phyloP scores from a whole-genome alignment of 2,888 invertebrate genomes.

The Tenthredo amoena region DNA sequence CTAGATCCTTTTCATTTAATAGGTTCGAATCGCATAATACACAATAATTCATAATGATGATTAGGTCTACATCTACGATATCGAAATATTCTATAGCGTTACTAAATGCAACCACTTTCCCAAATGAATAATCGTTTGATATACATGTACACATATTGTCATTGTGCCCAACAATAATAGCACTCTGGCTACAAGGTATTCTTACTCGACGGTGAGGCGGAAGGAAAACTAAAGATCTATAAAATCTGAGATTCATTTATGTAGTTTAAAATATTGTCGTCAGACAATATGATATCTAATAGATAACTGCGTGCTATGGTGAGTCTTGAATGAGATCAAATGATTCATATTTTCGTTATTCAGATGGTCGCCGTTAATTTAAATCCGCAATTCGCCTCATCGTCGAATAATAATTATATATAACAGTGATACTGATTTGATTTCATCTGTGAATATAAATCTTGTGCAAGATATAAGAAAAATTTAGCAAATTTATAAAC shows the following conservation, averaged over 20 bases:
- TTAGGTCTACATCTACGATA: conserved; percentile 15
- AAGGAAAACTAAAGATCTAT: background rate
- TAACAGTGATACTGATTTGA: background rate
- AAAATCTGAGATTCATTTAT: background rate
- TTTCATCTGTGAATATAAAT: conserved; percentile 24
- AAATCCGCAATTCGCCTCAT: background rate
- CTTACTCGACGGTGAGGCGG: background rate
- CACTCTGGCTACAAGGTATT: conserved; percentile 16
- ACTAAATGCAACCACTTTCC: conserved; percentile 7
- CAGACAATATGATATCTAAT: background rate
- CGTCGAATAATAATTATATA: conserved; percentile 18
- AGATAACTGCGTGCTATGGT: background rate
- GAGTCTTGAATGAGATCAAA: background rate
- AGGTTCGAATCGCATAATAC: background rate
- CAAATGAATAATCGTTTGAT: background rate
- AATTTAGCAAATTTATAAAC: background rate
- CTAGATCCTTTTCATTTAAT: conserved; percentile 5
- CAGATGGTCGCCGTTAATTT: too few species aligned
- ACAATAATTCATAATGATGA: conserved; percentile 16
- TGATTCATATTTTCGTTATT: background rate
- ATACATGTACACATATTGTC: conserved; percentile 30
- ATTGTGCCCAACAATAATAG: conserved; percentile 39
- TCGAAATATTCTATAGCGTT: conserved; percentile 25
- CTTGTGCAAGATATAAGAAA: conserved; percentile 37
- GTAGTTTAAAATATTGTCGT: background rate